These are phyloP conservation scores for Colletes collaris DNA, from an alignment of 2,888 invertebrate genomes.

Conservation along the genomic window DNA sequence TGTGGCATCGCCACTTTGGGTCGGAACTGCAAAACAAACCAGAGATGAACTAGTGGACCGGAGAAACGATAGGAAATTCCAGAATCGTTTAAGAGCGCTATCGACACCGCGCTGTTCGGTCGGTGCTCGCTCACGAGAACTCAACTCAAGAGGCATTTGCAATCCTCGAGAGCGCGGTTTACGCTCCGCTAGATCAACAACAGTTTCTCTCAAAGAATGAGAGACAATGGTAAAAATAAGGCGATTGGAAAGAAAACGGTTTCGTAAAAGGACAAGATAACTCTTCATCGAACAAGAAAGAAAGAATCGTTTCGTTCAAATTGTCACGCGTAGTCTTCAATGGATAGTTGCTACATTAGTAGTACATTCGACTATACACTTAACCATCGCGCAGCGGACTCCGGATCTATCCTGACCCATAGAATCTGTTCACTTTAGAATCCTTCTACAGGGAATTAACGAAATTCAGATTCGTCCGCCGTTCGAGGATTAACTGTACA, in stretches of 20 bases:
- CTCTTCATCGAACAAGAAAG: neutral
- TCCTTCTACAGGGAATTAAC: too few species aligned
- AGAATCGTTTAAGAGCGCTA: constrained; percentile 14
- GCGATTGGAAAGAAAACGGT: constrained; percentile 19
- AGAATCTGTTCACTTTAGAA: too few species aligned
- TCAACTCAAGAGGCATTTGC: neutral
- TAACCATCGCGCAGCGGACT: too few species aligned
- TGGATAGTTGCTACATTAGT: too few species aligned
- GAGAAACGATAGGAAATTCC: constrained; percentile 14
- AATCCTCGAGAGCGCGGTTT: constrained; percentile 9
- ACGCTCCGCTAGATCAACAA: constrained; percentile 13
- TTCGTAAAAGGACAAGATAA: constrained; percentile 25
- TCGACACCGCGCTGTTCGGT: neutral
- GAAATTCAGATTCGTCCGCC: too few species aligned
- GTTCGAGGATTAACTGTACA: too few species aligned
- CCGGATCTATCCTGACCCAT: too few species aligned
- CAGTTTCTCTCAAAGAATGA: constrained; percentile 5
- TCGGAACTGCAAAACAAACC: constrained; percentile 76
- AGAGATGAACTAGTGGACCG: constrained; percentile 60
- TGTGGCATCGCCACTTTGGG: constrained; percentile 74
- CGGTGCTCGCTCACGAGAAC: neutral
- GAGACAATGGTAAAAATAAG: constrained; percentile 29
- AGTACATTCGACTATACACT: too few species aligned
- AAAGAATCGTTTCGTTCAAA: too few species aligned
- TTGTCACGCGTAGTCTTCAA: too few species aligned